A percentile compares a stretch with the other conserved stretches of the same genome.
phyloP scores from a whole-genome alignment of 2,113 vertebrate species.

The Callocephalon fimbriatum region DNA sequence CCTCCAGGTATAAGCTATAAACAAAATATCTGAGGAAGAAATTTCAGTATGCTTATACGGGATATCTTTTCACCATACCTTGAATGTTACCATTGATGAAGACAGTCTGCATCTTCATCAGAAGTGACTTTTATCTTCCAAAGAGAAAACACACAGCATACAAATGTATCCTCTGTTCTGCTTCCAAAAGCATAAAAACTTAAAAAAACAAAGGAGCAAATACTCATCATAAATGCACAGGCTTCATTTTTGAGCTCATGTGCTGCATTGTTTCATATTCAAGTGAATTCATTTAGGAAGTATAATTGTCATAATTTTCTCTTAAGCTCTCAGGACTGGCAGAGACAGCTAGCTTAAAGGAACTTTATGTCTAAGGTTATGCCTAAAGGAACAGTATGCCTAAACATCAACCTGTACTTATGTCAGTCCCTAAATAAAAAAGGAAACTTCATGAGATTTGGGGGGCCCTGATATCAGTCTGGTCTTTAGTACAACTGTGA shows the following conservation, averaged over 20 bases:
- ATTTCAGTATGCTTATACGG: neutral
- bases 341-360: neutral
- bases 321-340: neutral
- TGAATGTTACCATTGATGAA: neutral
- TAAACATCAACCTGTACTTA: neutral
- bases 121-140: slow-evolving; percentile 36
- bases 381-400: neutral
- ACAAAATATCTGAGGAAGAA: neutral
- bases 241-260: neutral
- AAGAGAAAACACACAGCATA: neutral
- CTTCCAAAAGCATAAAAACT: slow-evolving; percentile 18
- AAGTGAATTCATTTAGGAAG: neutral
- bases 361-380: neutral
- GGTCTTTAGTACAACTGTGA: neutral
- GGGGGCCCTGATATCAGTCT: neutral
- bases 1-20: neutral
- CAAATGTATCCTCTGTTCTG: slow-evolving; percentile 8
- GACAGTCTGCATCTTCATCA: neutral
- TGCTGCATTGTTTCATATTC: neutral
- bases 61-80: neutral
- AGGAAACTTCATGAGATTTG: neutral
- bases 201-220: neutral
- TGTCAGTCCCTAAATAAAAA: neutral
- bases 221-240: neutral
- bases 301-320: neutral